These are phyloP conservation scores for Entomobrya proxima DNA, from an alignment of 2,888 invertebrate species.

Conservation along the genomic window DNA sequence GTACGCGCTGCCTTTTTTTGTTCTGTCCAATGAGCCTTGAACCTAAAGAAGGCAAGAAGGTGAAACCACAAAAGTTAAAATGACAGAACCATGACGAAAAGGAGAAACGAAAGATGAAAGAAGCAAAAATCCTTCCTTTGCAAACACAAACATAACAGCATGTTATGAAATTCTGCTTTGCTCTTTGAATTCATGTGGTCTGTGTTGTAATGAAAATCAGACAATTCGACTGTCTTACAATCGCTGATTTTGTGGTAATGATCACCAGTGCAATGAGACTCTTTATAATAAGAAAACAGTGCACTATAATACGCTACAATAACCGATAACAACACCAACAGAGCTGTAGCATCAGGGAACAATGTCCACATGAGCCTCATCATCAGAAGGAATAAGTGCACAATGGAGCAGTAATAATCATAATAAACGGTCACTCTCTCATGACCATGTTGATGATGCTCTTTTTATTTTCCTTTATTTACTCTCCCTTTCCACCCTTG, in stretches of 20 bases:
- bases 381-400: background rate
- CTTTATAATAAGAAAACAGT: constrained; percentile 55
- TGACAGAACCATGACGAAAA: constrained; percentile 39
- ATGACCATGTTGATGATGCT: too few species aligned
- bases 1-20: background rate
- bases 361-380: background rate
- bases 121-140: background rate
- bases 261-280: constrained; percentile 22
- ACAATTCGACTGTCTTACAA: background rate
- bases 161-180: background rate
- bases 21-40: constrained; percentile 37
- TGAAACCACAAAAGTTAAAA: constrained; percentile 49
- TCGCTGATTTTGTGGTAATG: background rate
- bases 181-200: background rate
- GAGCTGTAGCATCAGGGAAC: too few species aligned
- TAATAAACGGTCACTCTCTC: constrained; percentile 23
- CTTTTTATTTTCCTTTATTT: background rate
- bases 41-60: constrained; percentile 22
- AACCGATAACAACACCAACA: background rate
- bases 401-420: constrained; percentile 25
- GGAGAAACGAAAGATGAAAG: constrained; percentile 3
- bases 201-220: background rate
- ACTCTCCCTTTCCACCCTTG: background rate
- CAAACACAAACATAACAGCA: background rate
- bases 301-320: background rate